These are phyloP conservation scores for Drosophila persimilis DNA, from an alignment of 1,140 invertebrate genomes.

Conservation along the genomic window DNA sequence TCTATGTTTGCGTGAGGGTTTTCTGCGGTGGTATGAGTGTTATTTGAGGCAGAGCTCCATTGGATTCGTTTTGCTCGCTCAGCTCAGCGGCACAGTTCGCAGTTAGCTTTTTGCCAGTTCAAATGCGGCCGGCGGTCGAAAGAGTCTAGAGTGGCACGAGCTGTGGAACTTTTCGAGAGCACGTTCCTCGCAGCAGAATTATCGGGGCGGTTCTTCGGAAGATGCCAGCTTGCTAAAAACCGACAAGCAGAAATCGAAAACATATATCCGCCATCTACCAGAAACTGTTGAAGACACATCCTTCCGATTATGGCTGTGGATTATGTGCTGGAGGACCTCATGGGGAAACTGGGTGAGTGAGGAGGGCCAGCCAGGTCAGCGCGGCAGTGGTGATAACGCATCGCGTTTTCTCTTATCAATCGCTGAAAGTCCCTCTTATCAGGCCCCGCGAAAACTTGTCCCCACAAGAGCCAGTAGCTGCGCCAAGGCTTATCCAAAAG, in stretches of 20 bases:
- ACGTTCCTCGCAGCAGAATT: constrained; percentile 23
- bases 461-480: constrained; percentile 1
- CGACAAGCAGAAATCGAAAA: background rate
- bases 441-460: no score
- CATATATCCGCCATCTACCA: constrained; percentile 3
- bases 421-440: no score
- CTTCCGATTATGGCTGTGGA: constrained; percentile 85
- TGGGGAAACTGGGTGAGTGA: constrained; percentile 86
- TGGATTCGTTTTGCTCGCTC: constrained; percentile 49
- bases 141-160: constrained; percentile 54
- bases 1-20: constrained; percentile 22
- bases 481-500: background rate
- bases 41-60: constrained; percentile 41
- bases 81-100: constrained; percentile 54
- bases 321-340: constrained; percentile 87
- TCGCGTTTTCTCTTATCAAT: no score
- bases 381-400: no score
- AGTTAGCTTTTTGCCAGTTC: constrained; percentile 73
- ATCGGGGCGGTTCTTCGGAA: constrained; percentile 26
- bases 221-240: constrained; percentile 29
- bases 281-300: no score
- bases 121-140: constrained; percentile 63
- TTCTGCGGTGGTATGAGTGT: constrained; percentile 36
- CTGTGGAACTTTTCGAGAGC: constrained; percentile 9
- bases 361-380: constrained; percentile 15